A percentile compares a stretch with the other conserved stretches of the same genome.
These are phyloP conservation scores for Thamnaconus septentrionalis DNA, from an alignment of 2,113 vertebrate species.

Conservation along the genomic window DNA sequence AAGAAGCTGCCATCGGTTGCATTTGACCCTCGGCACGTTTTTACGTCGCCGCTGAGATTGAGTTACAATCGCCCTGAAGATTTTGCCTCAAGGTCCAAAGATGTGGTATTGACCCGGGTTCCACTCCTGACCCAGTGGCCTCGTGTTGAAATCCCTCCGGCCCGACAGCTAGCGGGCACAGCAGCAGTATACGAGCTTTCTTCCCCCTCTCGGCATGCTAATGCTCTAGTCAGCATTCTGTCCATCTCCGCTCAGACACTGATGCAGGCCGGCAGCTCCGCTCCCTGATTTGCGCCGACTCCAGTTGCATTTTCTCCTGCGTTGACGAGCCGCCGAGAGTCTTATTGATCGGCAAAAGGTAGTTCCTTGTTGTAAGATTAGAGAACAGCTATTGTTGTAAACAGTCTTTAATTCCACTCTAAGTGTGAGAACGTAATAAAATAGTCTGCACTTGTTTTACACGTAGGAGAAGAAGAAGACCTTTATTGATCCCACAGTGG, in stretches of 20 bases:
- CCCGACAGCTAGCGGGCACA: conserved; percentile 36
- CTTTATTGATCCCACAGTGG: too few species aligned
- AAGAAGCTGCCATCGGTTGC: background rate
- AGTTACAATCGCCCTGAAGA: conserved; percentile 20
- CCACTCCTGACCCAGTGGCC: conserved; percentile 51
- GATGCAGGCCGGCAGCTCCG: conserved; percentile 46
- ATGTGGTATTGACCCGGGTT: conserved; percentile 25
- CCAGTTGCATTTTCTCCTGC: conserved; percentile 30
- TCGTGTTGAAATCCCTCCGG: conserved; percentile 33
- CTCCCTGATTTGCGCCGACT: conserved; percentile 24
- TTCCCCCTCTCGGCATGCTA: conserved; percentile 42
- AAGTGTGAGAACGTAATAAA: too few species aligned
- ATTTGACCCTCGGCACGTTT: conserved; percentile 4
- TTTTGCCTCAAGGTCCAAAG: conserved; percentile 29
- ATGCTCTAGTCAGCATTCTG: conserved; percentile 66
- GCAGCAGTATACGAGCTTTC: conserved; percentile 43
- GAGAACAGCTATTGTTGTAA: conserved; percentile 20
- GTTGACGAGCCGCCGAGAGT: conserved; percentile 5
- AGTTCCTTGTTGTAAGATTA: conserved; percentile 45
- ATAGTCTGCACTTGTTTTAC: too few species aligned
- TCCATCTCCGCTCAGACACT: conserved; percentile 45
- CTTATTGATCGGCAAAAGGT: conserved; percentile 40
- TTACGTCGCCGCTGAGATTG: conserved; percentile 18
- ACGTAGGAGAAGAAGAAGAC: too few species aligned
- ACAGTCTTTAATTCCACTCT: conserved; percentile 5